phyloP scores from a whole-genome alignment of 2,888 invertebrate genomes.

The Craniophora ligustri region DNA sequence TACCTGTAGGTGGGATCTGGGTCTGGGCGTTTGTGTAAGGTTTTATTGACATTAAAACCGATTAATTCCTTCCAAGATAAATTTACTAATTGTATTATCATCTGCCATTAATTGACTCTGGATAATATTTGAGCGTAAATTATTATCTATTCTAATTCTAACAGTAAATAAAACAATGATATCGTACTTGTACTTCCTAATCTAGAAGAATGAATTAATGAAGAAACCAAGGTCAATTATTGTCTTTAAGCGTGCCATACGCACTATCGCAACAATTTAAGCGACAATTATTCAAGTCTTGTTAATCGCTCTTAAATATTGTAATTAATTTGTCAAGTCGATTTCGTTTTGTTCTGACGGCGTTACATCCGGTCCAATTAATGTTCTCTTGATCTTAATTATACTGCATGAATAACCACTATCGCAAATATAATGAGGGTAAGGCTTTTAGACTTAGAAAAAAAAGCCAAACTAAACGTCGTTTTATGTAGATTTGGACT shows the following conservation, averaged over 20 bases:
- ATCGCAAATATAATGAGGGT: not conserved
- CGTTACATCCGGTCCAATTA: constrained; percentile 31
- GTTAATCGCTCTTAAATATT: constrained; percentile 28
- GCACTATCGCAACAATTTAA: constrained; percentile 8
- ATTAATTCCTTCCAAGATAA: too few relatives aligned
- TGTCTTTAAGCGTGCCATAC: constrained; percentile 17
- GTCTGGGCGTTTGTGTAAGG: too few relatives aligned
- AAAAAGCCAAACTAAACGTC: too few relatives aligned
- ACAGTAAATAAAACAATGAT: not conserved
- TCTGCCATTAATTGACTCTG: too few relatives aligned
- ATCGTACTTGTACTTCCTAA: not conserved
- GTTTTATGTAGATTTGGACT: too few relatives aligned
- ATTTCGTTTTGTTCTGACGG: constrained; percentile 41
- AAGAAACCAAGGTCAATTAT: constrained; percentile 23
- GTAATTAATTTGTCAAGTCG: constrained; percentile 36
- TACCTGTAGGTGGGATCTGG: too few relatives aligned
- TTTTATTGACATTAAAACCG: too few relatives aligned
- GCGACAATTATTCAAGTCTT: constrained; percentile 10
- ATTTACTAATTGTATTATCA: too few relatives aligned
- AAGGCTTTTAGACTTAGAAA: not conserved
- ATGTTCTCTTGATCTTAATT: constrained; percentile 19
- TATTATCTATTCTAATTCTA: not conserved
- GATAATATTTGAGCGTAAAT: too few relatives aligned
- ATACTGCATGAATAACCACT: constrained; percentile 18
- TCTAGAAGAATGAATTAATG: constrained; percentile 1